Conservation (phyloP, 2,113 vertebrate species). For the Phylloscopus whistleri region DNA sequence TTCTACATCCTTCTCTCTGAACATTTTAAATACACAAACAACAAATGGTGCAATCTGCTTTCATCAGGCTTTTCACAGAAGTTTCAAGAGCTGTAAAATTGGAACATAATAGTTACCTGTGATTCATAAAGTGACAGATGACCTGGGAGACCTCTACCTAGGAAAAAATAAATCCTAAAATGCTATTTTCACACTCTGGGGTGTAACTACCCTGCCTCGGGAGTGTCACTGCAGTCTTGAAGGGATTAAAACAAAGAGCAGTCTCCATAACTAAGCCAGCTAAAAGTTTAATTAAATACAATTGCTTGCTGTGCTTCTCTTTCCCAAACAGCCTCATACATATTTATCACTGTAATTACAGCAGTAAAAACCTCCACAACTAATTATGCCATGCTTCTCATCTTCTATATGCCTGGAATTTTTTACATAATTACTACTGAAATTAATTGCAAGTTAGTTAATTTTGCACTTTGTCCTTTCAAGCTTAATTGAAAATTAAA, state of each 20-base stretch:
- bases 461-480: slow-evolving; percentile 75
- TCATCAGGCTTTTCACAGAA: background rate
- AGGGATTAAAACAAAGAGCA: slow-evolving; percentile 61
- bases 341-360: slow-evolving; percentile 80
- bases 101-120: background rate
- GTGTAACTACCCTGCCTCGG: background rate
- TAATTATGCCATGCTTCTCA: slow-evolving; percentile 73
- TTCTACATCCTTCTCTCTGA: background rate
- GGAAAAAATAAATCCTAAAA: slow-evolving; percentile 7
- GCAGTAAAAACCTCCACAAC: slow-evolving; percentile 63
- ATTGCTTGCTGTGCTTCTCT: slow-evolving; percentile 67
- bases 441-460: slow-evolving; percentile 82
- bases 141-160: background rate
- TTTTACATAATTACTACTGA: slow-evolving; percentile 76
- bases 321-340: slow-evolving; percentile 73
- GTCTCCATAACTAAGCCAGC: slow-evolving; percentile 56
- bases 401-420: slow-evolving; percentile 71
- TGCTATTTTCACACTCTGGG: background rate
- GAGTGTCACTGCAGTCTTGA: slow-evolving; percentile 47
- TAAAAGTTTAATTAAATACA: slow-evolving; percentile 79
- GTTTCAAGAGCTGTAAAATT: background rate
- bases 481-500: slow-evolving; percentile 74
- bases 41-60: background rate
- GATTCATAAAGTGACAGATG: background rate
- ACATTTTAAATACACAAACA: background rate